Base-by-base conservation (phyloP, 2,113 vertebrate species). In the Cepphus grylle region DNA sequence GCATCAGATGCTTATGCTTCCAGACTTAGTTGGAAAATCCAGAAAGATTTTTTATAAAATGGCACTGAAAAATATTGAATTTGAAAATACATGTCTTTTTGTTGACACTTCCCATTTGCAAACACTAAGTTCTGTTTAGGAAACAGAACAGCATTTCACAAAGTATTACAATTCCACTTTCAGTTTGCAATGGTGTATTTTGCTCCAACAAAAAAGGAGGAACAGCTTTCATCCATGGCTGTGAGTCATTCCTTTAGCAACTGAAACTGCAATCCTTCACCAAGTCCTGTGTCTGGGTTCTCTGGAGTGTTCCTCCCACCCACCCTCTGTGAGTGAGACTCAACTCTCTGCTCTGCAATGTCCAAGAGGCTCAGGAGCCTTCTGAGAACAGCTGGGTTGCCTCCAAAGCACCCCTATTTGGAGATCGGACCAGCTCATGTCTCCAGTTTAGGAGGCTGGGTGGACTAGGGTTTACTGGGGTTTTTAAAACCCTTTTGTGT, bases 271-370 rank as follows among this genome's bases (percentile, higher is more conserved):
- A 88, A 2, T 55, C 11, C 9, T 88, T 88, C 65, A 63, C 30
- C 29, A 30, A 19, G 3, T 29, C 5, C 65, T 21, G 11, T 16
- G 8, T 89, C 91, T 85, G 2, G 2, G 4, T 9, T 72, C 8
- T 71, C 53, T 72, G 34, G 15, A 27, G 10, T 2, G 3, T 30
- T 83, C 22, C 6, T 79, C 49, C 59, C 36, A 32, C 21, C 29
- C 6, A 3, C 26, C 6, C 4, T 34, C 42, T 45, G 21, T 0
- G 4, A 65, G 0, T 47, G 72, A 52, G 45, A 91, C n/a, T 82
- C 36, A 43, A 5, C 6, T 34, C 32, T 78, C 58, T 77, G 49
- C 62, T 92, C 55, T 79, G 21, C 43, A 67, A 29, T 10, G 11
- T 21, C 11, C 21, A 71, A 74, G 65, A 74, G 30, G 22, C 11